A percentile compares a stretch with the other conserved stretches of the same genome.
Conservation (phyloP, 2,797 vertebrate species). For the Alcedo quadribrachys region DNA sequence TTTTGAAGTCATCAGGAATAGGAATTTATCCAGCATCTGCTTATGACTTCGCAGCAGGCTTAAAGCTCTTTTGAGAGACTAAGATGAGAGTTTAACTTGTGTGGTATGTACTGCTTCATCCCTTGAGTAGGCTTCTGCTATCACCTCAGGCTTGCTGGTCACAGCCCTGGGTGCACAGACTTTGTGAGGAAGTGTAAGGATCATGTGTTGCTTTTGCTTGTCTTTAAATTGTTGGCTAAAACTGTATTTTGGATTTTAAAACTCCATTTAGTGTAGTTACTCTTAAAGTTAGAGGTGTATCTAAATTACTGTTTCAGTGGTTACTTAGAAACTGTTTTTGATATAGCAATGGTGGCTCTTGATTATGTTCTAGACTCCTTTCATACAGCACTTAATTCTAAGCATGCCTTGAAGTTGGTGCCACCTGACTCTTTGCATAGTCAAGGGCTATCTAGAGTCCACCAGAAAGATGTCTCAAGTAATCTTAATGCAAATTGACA, state of each 20-base stretch:
- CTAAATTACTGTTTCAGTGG: background rate
- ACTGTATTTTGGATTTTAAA: background rate
- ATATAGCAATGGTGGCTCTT: background rate
- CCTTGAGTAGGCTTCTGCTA: background rate
- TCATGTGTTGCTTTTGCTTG: background rate
- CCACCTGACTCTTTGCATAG: background rate
- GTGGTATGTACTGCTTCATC: background rate
- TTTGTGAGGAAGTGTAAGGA: background rate
- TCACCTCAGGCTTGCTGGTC: background rate
- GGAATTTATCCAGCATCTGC: background rate
- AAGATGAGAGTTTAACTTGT: background rate
- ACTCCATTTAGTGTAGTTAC: background rate
- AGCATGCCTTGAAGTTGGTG: background rate
- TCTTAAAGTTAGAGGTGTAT: background rate
- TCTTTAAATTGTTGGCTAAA: background rate
- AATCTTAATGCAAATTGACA: background rate
- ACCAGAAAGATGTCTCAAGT: background rate
- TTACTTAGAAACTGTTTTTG: background rate
- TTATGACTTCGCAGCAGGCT: background rate
- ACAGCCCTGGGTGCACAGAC: background rate
- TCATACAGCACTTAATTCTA: background rate
- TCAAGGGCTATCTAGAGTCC: background rate
- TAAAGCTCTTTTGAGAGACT: background rate
- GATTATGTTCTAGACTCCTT: background rate
- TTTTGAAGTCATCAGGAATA: background rate